Conservation (phyloP, 2,113 vertebrate species). For the Polyodon spathula region DNA sequence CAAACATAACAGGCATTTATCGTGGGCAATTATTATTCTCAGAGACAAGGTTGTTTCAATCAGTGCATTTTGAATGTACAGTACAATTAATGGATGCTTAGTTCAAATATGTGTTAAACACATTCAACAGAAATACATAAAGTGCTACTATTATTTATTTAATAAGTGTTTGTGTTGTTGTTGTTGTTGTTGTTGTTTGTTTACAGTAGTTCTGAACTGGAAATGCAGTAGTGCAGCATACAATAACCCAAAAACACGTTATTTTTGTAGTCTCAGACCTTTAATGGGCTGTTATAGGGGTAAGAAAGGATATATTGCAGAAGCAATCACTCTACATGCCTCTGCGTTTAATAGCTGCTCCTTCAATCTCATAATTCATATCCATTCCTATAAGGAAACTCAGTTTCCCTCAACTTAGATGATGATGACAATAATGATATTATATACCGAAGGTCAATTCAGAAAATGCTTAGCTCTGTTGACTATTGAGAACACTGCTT, state of each 20-base stretch:
- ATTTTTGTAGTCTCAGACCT: slow-evolving; percentile 2
- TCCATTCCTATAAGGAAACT: slow-evolving; percentile 5
- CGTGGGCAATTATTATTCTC: no score
- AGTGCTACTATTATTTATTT: no score
- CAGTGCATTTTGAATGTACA: no score
- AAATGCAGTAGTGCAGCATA: no score
- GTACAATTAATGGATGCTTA: no score
- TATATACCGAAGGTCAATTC: slow-evolving; percentile 4
- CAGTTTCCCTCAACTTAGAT: neutral
- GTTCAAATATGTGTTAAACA: no score
- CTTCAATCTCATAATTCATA: slow-evolving; percentile 9
- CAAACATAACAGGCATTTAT: no score
- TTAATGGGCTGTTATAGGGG: slow-evolving; percentile 4
- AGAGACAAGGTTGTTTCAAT: no score
- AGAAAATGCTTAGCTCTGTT: slow-evolving; percentile 1
- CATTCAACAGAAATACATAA: no score
- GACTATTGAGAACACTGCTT: neutral
- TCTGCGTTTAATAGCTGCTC: slow-evolving; percentile 7
- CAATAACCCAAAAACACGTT: neutral
- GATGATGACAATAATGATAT: slow-evolving; percentile 6
- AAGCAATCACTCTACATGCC: slow-evolving; percentile 12
- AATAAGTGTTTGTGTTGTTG: no score
- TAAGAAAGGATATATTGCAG: slow-evolving; percentile 4
- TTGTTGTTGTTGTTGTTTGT: no score
- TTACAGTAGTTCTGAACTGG: no score